Evolutionary conservation across 1,140 invertebrate genomes (phyloP), one percentile per base, ranked within the genome.

Genomic region (Drosophila pseudoobscura): DNA sequence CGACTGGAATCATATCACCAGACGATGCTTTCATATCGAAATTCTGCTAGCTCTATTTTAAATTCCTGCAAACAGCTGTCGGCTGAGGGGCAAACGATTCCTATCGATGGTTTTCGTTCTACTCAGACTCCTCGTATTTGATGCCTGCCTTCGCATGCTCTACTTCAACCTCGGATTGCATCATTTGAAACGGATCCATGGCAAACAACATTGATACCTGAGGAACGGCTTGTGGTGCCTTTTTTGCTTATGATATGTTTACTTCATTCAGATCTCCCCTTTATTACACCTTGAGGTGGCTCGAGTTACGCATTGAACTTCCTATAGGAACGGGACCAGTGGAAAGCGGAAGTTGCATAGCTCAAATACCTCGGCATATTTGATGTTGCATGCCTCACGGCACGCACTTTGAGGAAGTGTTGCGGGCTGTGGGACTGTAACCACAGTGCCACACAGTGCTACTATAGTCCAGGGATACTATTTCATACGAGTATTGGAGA

Each of bases 341-440:
- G 49, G 8, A 63, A 64, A 74, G 55, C 70, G 71, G 70, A 74
- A 74, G 70, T 39, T 29, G 22, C 17, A 41, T 26, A 13, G 47
- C 7, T 74, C 43, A 26, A 53, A 43, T 53, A 7, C 8, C 22
- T 54, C 49, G 70, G 61, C 35, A 22, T 31, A 53, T 65, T 65
- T 73, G 51, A 63, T 46, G 29, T n/a, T 6, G 4, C 29, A 29
- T 43, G 47, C 31, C 45, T 39, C 31, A 45, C 7, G 29, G 31
- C 31, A 54, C 63, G 15, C 35, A 31, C 20, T 45, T 41, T 31
- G 29, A 55, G 72, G 60, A 73, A 75, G 51, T 58, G 35, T 5
- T 39, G 35, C 35, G 11, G 29, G 9, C 31, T 35, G 31, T 35
- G 9, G 3, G 35, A 60, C 74, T 69, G 44, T 45, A 69, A 69